phyloP scores from a whole-genome alignment of 2,888 invertebrate species.

The Isotomurus palustris region DNA sequence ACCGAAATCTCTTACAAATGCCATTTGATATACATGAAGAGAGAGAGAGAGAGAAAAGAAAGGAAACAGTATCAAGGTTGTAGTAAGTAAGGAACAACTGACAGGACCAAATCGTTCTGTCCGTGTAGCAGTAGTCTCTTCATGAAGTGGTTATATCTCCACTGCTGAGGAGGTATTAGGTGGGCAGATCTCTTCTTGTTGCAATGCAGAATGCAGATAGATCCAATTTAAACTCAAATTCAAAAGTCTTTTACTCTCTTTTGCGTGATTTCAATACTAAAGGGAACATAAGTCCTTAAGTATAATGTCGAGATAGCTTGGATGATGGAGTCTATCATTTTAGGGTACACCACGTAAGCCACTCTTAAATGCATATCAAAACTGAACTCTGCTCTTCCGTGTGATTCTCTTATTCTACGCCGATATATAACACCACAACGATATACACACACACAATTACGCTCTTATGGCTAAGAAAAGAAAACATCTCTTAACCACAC shows the following conservation, averaged over 20 bases:
- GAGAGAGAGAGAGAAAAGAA: neutral
- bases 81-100: conserved; percentile 1
- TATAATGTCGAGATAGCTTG: neutral
- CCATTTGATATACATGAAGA: conserved; percentile 14
- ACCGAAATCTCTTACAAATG: conserved; percentile 41
- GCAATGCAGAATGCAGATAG: conserved; percentile 22
- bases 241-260: conserved; percentile 43
- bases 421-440: neutral
- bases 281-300: neutral
- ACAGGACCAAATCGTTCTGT: conserved; percentile 1
- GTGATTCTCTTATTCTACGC: neutral
- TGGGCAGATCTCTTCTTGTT: neutral
- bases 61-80: conserved; percentile 3
- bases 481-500: no score
- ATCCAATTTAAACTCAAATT: conserved; percentile 45
- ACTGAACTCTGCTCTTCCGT: conserved; percentile 6
- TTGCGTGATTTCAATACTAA: conserved; percentile 44
- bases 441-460: neutral
- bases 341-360: neutral
- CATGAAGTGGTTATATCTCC: neutral
- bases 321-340: neutral
- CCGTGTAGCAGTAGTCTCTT: neutral
- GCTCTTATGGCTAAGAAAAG: neutral
- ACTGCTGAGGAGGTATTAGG: neutral
- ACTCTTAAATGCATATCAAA: conserved; percentile 10